Percentiles rank a stretch among this genome's conserved stretches.
These are phyloP conservation scores for Linyphia triangularis DNA, from an alignment of 2,888 invertebrate species.

Conservation along the genomic window DNA sequence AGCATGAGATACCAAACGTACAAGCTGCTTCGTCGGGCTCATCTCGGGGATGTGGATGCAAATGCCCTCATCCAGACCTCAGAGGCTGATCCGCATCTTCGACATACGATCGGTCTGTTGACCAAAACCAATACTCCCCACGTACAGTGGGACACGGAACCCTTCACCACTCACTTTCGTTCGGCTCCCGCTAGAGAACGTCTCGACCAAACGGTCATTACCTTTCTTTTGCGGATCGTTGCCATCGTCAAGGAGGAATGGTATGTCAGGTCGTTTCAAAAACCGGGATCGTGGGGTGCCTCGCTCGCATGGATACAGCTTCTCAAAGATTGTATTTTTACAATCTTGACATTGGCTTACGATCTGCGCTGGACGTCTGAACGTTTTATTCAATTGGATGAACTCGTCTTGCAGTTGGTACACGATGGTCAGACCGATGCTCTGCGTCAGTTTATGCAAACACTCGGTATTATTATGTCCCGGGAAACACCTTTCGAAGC, in stretches of 20 bases:
- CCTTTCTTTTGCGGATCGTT: neutral
- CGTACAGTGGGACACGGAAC: neutral
- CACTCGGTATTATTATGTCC: neutral
- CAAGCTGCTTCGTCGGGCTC: neutral
- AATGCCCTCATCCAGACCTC: neutral
- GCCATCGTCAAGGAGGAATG: slow-evolving; percentile 6
- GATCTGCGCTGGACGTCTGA: neutral
- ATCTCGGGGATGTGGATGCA: neutral
- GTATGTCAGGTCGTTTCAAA: neutral
- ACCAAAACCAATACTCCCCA: neutral
- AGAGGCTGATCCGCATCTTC: neutral
- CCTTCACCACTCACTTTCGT: neutral
- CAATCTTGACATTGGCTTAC: neutral
- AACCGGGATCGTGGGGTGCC: neutral
- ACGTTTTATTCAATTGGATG: neutral
- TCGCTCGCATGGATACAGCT: neutral
- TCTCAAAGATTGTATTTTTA: neutral
- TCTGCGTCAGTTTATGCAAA: neutral
- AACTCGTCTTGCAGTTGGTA: neutral
- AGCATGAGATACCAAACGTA: neutral
- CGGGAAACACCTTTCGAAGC: neutral
- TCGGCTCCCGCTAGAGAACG: neutral
- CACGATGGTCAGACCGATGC: neutral
- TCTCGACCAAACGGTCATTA: slow-evolving; percentile 4
- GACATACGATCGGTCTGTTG: neutral